These are phyloP conservation scores for Chrysaora quinquecirrha DNA, from an alignment of 30 jellyfish, hydroid and myxozoan species.

Conservation along the genomic window DNA sequence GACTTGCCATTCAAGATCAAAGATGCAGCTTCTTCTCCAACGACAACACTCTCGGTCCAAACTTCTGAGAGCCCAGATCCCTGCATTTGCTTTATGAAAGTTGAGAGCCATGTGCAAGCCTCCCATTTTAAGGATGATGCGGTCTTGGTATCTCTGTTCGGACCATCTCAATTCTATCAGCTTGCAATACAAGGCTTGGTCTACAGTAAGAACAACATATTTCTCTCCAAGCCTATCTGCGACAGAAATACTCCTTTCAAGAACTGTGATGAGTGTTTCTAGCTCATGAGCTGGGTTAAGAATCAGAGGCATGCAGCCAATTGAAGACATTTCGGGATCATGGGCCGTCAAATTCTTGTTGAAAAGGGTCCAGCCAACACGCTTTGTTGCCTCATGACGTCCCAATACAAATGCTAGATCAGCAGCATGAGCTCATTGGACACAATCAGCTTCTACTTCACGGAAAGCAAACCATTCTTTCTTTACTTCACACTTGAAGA, in stretches of 20 bases:
- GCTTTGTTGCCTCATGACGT: not conserved
- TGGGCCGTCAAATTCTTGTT: not conserved
- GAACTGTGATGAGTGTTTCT: not conserved
- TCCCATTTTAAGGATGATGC: no score
- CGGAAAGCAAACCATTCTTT: no score
- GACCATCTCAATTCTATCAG: not conserved
- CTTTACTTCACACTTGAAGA: no score
- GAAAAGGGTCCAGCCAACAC: not conserved
- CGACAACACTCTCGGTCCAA: not conserved
- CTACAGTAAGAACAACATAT: not conserved
- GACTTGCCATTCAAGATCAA: not conserved
- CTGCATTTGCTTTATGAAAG: no score
- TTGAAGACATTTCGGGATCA: not conserved
- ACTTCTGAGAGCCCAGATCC: not conserved
- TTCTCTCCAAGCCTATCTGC: not conserved
- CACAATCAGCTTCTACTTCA: no score
- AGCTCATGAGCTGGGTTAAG: not conserved
- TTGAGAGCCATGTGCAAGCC: no score
- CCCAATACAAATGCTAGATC: not conserved
- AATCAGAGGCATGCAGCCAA: not conserved
- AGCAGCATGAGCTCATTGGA: not conserved
- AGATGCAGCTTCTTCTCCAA: not conserved
- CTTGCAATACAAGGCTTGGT: conserved; percentile 14
- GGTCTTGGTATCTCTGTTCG: no score
- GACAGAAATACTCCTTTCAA: not conserved